Conservation (phyloP, 64 coral and sea anemone species). For the Pachyseris speciosa region DNA sequence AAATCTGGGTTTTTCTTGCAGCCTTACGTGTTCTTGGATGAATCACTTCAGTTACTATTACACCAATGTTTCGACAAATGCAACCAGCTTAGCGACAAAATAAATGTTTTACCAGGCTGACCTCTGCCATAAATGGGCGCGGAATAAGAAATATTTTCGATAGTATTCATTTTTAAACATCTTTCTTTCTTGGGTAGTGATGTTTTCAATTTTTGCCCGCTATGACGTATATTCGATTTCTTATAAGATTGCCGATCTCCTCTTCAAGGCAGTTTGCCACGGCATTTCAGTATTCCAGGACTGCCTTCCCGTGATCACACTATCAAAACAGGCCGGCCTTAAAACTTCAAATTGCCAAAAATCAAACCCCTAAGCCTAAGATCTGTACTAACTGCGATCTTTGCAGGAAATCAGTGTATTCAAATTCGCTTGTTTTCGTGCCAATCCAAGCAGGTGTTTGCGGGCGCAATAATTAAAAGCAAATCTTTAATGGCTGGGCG, state of each 20-base stretch:
- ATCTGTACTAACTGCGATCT: not conserved
- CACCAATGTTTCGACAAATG: not conserved
- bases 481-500: constrained; percentile 9
- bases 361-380: not conserved
- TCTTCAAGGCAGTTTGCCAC: not conserved
- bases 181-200: not conserved
- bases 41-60: not conserved
- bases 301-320: not conserved
- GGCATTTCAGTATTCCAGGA: not conserved
- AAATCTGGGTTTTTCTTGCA: not conserved
- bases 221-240: constrained; percentile 10
- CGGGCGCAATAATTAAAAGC: constrained; percentile 1
- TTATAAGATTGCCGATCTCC: constrained; percentile 14
- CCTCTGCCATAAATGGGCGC: constrained; percentile 1
- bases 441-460: not conserved
- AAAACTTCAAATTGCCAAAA: not conserved
- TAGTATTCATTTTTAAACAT: constrained; percentile 52
- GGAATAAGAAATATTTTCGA: not conserved
- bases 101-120: not conserved
- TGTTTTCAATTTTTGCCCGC: constrained; percentile 27
- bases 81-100: not conserved
- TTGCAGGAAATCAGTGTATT: not conserved
- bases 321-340: too few relatives aligned
- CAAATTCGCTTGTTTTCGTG: not conserved
- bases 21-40: not conserved